A percentile compares a stretch with the other conserved stretches of the same genome.
These are phyloP conservation scores for Geothlypis trichas DNA, from an alignment of 2,113 vertebrate species.

Conservation along the genomic window DNA sequence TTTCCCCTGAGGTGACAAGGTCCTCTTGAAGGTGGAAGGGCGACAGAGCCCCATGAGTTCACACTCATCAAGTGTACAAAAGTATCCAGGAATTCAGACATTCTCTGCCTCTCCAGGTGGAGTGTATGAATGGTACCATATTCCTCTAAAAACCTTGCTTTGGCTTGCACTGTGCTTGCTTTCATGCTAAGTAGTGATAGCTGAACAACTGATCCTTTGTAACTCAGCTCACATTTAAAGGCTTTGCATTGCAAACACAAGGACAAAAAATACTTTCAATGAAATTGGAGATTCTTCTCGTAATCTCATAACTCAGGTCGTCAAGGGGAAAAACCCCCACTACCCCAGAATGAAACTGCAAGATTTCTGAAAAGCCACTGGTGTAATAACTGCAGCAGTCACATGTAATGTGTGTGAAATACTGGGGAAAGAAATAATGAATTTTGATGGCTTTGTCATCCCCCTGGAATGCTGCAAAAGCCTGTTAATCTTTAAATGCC, in stretches of 20 bases:
- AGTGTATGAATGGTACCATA: fast-evolving
- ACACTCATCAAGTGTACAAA: fast-evolving
- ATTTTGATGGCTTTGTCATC: not conserved
- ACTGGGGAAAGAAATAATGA: not conserved
- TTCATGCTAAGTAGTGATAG: not conserved
- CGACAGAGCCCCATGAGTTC: fast-evolving
- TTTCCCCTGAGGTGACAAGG: no score
- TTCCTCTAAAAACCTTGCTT: not conserved
- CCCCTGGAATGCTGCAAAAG: not conserved
- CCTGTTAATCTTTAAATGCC: constrained; percentile 57
- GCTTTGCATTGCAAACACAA: not conserved
- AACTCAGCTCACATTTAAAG: not conserved
- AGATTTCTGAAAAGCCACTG: not conserved
- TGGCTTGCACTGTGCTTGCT: fast-evolving
- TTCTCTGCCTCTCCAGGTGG: fast-evolving
- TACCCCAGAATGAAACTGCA: not conserved
- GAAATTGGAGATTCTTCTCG: not conserved
- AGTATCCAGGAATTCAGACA: not conserved
- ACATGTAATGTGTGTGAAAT: not conserved
- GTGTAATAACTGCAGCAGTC: not conserved
- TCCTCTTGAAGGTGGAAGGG: no score
- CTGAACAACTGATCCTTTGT: not conserved
- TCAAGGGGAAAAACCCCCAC: not conserved
- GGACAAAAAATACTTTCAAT: not conserved
- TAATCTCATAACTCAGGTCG: not conserved